Percentiles rank a stretch among this genome's conserved stretches.
Evolutionary conservation across 2,888 invertebrate genomes (phyloP).

Genomic region (Corythucha ciliata): DNA sequence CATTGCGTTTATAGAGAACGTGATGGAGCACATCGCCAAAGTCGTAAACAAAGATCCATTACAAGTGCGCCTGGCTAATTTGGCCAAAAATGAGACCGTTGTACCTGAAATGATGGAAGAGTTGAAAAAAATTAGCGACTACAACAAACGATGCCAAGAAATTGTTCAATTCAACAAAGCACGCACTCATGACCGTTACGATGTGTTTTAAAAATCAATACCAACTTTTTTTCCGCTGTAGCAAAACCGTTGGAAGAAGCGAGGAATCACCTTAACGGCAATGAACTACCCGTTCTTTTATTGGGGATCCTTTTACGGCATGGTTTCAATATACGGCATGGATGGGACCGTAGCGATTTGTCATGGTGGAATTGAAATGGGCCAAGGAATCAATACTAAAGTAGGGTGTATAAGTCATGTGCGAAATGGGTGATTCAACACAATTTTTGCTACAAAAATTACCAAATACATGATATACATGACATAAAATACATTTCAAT

Average conservation of each 20-base stretch:
- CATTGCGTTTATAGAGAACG: constrained; percentile 51
- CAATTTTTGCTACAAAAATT: too few relatives aligned
- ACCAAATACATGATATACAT: too few relatives aligned
- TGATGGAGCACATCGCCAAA: constrained; percentile 58
- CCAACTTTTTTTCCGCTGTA: too few relatives aligned
- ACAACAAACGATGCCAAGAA: constrained; percentile 47
- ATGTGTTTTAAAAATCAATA: too few relatives aligned
- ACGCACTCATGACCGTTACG: too few relatives aligned
- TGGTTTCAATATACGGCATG: constrained; percentile 58
- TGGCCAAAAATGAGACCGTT: constrained; percentile 43
- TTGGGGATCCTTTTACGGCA: constrained; percentile 48
- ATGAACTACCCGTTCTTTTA: constrained; percentile 55
- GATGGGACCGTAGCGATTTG: constrained; percentile 62
- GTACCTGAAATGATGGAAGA: constrained; percentile 45
- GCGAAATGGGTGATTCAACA: too few relatives aligned
- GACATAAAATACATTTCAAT: too few relatives aligned
- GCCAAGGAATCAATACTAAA: constrained; percentile 77
- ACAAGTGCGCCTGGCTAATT: constrained; percentile 49
- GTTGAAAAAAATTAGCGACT: constrained; percentile 50
- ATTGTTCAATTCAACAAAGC: constrained; percentile 53
- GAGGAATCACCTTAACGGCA: constrained; percentile 57
- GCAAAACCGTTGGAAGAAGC: constrained; percentile 73
- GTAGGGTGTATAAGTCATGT: too few relatives aligned
- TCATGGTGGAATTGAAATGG: constrained; percentile 66
- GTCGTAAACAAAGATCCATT: constrained; percentile 49